Conservation (phyloP, 2,797 vertebrate genomes). For the Rousettus madagascariensis region DNA sequence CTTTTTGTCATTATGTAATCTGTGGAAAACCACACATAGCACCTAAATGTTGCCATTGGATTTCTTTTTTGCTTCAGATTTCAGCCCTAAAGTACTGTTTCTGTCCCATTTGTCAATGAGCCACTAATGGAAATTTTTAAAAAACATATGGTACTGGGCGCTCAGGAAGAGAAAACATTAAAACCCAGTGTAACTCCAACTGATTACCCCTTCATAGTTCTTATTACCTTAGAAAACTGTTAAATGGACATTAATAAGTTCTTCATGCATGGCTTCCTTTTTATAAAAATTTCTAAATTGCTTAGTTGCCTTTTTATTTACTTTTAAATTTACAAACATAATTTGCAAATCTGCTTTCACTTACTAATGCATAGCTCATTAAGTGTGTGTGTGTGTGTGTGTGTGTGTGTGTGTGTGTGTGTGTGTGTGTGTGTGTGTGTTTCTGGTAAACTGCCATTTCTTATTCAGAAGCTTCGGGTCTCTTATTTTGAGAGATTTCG, state of each 20-base stretch:
- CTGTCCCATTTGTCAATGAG: conserved; percentile 61
- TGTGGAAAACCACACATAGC: conserved; percentile 38
- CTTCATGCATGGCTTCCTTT: conserved; percentile 78
- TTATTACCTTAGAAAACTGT: conserved; percentile 68
- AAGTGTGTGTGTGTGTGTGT: neutral
- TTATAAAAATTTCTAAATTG: conserved; percentile 76
- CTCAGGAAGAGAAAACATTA: conserved; percentile 67
- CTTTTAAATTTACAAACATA: conserved; percentile 71
- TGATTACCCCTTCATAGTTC: conserved; percentile 73
- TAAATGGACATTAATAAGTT: conserved; percentile 74
- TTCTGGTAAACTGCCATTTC: neutral
- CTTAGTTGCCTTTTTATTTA: conserved; percentile 70
- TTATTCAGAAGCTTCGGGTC: conserved; percentile 5
- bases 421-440: neutral
- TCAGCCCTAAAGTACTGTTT: neutral
- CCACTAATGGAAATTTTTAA: conserved; percentile 66
- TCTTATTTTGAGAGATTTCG: conserved; percentile 37
- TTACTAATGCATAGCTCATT: conserved; percentile 34
- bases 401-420: neutral
- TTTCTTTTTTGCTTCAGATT: conserved; percentile 49
- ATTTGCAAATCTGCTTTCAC: conserved; percentile 33
- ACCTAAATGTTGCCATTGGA: conserved; percentile 39
- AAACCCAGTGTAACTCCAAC: conserved; percentile 68
- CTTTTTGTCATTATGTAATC: conserved; percentile 68
- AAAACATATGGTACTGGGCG: neutral